phyloP scores from a whole-genome alignment of 2,888 invertebrate species.

The Sphinx pinastri region DNA sequence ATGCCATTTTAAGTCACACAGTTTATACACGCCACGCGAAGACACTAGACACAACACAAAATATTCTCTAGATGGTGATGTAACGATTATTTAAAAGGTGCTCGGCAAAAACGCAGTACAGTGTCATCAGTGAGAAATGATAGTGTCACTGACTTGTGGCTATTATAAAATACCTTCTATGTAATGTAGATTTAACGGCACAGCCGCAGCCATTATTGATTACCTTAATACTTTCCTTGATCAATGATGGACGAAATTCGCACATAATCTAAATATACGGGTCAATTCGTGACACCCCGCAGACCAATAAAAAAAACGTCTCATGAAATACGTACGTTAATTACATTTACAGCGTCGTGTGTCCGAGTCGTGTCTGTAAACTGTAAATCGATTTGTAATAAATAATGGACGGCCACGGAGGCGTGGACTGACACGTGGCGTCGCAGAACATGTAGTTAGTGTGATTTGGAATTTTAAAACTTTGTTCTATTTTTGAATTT shows the following conservation, averaged over 20 bases:
- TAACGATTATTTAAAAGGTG: constrained; percentile 18
- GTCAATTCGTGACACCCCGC: neutral
- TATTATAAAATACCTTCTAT: constrained; percentile 6
- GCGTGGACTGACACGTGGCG: constrained; percentile 9
- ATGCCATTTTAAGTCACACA: neutral
- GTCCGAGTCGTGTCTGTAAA: constrained; percentile 11
- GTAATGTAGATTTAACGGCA: constrained; percentile 4
- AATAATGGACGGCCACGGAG: constrained; percentile 4
- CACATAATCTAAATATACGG: neutral
- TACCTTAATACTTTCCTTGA: neutral
- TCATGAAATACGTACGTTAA: neutral
- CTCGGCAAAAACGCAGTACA: constrained; percentile 11
- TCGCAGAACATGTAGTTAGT: constrained; percentile 14
- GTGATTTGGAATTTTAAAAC: neutral
- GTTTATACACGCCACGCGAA: neutral
- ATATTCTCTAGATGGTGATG: neutral
- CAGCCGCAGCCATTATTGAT: neutral
- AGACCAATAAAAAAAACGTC: neutral
- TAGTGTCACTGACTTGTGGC: constrained; percentile 17
- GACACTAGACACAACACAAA: neutral
- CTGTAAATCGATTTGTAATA: constrained; percentile 16
- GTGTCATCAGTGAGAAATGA: constrained; percentile 15
- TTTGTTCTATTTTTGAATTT: constrained; percentile 10
- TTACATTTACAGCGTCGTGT: constrained; percentile 6
- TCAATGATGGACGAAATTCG: neutral